Base-by-base conservation (phyloP, 2,888 invertebrate genomes). In the Torymus tubicola region DNA sequence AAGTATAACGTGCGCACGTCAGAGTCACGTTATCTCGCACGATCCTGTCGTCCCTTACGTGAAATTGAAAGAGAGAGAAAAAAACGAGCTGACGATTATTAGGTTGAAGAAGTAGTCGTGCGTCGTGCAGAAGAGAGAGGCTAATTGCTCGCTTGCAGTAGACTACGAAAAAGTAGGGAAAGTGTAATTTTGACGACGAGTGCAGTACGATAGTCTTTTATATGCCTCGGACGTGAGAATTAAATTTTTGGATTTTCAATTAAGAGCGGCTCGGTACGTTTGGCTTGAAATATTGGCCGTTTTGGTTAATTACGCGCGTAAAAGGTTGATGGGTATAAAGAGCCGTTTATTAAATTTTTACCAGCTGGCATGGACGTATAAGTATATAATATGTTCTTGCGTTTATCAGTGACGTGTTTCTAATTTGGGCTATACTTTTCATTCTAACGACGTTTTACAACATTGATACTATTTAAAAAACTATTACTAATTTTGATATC, bases 81-180 rank as follows among this genome's bases (percentile, higher is more conserved):
- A 75, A 75, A 68, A 18, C 65, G 11, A 57, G 57, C 55, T 4
- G 60, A 21, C 58, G 75, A 75, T 75, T 75, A 75, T 75, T 75
- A 68, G 75, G 60, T 60, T 75, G 68, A 67, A 75, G 75, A 68
- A n/a, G 74, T 61, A 24, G 24, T 24, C 24, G 24, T 24, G 13
- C 16, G 55, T 63, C 65, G 50, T n/a, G 21, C 72, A n/a, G 24
- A 3, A 3, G 3, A 2, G 24, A 24, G 31, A n/a, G 4, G 67
- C 75, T 75, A 75, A 75, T 67, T 75, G 60, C 67, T 60, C 57
- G 5, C 65, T 31, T 14, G 42, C 10, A 42, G 2, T 3, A 24
- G 24, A 2, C 24, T 24, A n/a, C n/a, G 24, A 24, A 24, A 3
- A 24, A 24, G 24, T 24, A 24, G 24, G 24, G 24, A 67, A 74